Evolutionary conservation across 2,888 invertebrate species (phyloP), one percentile per base, ranked within the genome.

Genomic region (Limnephilus marmoratus): DNA sequence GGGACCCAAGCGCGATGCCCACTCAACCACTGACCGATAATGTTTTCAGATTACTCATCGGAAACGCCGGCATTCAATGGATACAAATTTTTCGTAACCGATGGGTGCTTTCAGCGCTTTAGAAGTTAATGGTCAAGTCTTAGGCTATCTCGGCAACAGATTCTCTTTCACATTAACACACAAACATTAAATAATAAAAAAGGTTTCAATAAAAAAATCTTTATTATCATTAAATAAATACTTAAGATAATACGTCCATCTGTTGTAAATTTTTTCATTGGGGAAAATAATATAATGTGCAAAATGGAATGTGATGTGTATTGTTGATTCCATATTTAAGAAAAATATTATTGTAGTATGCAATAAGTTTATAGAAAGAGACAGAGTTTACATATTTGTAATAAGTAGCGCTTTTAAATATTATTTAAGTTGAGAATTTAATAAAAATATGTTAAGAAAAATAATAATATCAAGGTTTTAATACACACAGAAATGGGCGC

Each of bases 151-250:
- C 24, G 1, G 24, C 24, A 68, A 24, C 68, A 24, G 68, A n/a
- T 24, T 68, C 9, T 24, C 24, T 2, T 68, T 9, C 9, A 68
- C 24, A 24, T 82, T 2, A 31, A 82, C 18, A 81, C 12, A 29
- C 13, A 81, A 82, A 82, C 1, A n/a, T 37, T 5, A 31, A 83
- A 34, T 83, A 83, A 83, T 24, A 68, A 68, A 53, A 68, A 68
- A 68, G 9, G 24, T 68, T 68, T 68, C 68, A 24, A 68, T 83
- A 83, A 24, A 83, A 83, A 83, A 83, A 83, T 83, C 83, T 83
- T 83, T 83, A 83, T 83, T 83, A 37, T 24, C 83, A 83, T 83
- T 83, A 83, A 83, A 83, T 83, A 83, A 83, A 83, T 83, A 83
- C 83, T 83, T 83, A 83, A 37, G 24, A 83, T 83, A 83, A 45